Conservation (phyloP, 2,888 invertebrate genomes). For the Eupithecia exiguata region DNA sequence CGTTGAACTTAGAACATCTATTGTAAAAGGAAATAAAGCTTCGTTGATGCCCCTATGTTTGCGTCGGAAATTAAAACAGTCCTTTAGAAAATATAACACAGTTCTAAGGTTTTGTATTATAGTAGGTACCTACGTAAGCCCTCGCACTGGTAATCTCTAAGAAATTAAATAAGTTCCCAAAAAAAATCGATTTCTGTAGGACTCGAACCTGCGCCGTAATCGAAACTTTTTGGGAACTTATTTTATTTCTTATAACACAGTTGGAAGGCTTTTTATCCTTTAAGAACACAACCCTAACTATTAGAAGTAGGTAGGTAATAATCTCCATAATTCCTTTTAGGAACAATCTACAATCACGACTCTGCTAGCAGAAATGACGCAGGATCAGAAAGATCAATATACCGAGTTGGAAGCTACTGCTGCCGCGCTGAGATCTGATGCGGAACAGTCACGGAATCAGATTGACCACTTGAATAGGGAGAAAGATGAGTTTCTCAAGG, state of each 20-base stretch:
- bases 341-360: slow-evolving; percentile 87
- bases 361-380: slow-evolving; percentile 85
- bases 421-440: slow-evolving; percentile 78
- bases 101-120: background rate
- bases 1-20: too few species aligned
- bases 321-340: slow-evolving; percentile 50
- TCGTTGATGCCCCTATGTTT: background rate
- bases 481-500: slow-evolving; percentile 87
- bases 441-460: slow-evolving; percentile 84
- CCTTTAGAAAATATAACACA: background rate
- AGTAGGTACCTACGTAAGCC: too few species aligned
- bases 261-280: background rate
- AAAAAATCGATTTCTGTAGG: too few species aligned
- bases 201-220: too few species aligned
- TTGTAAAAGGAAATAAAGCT: background rate
- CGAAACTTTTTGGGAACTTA: too few species aligned
- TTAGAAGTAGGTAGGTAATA: background rate
- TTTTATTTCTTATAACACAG: too few species aligned
- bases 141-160: too few species aligned
- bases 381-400: slow-evolving; percentile 84
- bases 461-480: slow-evolving; percentile 86
- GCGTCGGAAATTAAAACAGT: background rate
- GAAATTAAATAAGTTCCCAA: too few species aligned
- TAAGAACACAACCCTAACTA: background rate
- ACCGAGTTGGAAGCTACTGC: slow-evolving; percentile 76